Conservation (phyloP, 2,888 invertebrate species). For the Aromia moschata region DNA sequence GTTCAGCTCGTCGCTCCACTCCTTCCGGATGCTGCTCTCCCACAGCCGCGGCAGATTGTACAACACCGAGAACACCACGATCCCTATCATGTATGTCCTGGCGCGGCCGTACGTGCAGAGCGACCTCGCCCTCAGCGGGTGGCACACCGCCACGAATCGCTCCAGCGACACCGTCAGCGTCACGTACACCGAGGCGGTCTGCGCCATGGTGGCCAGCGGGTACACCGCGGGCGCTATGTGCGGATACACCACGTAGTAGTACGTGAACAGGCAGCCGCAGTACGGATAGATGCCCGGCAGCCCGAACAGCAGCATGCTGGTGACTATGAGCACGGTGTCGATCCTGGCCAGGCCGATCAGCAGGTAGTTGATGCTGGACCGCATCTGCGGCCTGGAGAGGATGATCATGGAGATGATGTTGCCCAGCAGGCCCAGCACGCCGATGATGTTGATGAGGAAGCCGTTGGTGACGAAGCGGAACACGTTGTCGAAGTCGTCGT, state of each 20-base stretch:
- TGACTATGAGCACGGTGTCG: constrained; percentile 90
- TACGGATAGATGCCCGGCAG: constrained; percentile 86
- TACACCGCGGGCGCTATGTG: constrained; percentile 82
- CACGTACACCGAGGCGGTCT: constrained; percentile 94
- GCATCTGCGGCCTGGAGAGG: constrained; percentile 92
- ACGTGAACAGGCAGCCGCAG: constrained; percentile 78
- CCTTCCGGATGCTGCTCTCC: constrained; percentile 68
- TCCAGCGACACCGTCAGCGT: constrained; percentile 90
- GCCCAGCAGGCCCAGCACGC: constrained; percentile 85
- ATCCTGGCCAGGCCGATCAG: constrained; percentile 93
- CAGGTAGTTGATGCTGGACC: constrained; percentile 94
- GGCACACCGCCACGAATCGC: constrained; percentile 93
- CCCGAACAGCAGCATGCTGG: constrained; percentile 86
- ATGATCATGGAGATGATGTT: constrained; percentile 92
- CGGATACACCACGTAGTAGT: constrained; percentile 82
- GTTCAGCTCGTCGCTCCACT: constrained; percentile 58
- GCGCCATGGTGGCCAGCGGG: constrained; percentile 86
- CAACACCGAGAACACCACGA: constrained; percentile 80
- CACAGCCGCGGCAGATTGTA: constrained; percentile 88
- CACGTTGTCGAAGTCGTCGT: constrained; percentile 5
- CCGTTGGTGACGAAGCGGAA: constrained; percentile 86
- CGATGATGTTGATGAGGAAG: constrained; percentile 81
- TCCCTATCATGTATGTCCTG: constrained; percentile 83
- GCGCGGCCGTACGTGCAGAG: constrained; percentile 91
- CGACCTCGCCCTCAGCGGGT: constrained; percentile 87